Conservation (phyloP, 2,113 vertebrate genomes). For the Numida meleagris region DNA sequence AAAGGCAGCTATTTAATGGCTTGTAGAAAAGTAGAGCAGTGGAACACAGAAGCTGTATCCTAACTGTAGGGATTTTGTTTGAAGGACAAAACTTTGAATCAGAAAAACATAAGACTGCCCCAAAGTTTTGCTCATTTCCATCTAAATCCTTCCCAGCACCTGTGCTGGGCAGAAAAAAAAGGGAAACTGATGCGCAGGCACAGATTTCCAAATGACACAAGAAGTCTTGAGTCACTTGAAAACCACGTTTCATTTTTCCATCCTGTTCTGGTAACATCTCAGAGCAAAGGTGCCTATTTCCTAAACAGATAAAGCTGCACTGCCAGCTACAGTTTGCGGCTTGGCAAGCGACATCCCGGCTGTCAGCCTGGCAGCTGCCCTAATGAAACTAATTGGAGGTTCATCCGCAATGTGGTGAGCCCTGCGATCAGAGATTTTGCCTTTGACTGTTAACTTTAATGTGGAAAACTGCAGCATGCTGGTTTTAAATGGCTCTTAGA, state of each 20-base stretch:
- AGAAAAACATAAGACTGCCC: neutral
- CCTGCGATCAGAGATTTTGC: neutral
- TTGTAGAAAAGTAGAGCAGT: neutral
- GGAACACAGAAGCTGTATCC: neutral
- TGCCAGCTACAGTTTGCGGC: neutral
- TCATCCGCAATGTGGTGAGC: neutral
- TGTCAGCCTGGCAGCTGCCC: neutral
- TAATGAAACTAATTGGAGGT: constrained; percentile 38
- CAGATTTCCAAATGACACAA: neutral
- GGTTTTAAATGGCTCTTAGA: neutral
- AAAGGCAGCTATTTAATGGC: neutral
- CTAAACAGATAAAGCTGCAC: neutral
- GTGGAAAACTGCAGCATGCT: neutral
- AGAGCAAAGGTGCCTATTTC: neutral
- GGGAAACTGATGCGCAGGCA: neutral
- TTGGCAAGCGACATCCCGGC: neutral
- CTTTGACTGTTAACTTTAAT: constrained; percentile 39
- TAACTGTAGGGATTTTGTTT: neutral
- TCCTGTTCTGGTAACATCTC: neutral
- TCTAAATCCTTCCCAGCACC: neutral
- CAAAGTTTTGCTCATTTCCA: neutral
- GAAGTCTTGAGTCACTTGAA: neutral
- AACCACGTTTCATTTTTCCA: neutral
- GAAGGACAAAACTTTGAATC: neutral
- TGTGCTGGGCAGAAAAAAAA: neutral